phyloP scores from a whole-genome alignment of 2,888 invertebrate genomes.

The Petrophora chlorosata region DNA sequence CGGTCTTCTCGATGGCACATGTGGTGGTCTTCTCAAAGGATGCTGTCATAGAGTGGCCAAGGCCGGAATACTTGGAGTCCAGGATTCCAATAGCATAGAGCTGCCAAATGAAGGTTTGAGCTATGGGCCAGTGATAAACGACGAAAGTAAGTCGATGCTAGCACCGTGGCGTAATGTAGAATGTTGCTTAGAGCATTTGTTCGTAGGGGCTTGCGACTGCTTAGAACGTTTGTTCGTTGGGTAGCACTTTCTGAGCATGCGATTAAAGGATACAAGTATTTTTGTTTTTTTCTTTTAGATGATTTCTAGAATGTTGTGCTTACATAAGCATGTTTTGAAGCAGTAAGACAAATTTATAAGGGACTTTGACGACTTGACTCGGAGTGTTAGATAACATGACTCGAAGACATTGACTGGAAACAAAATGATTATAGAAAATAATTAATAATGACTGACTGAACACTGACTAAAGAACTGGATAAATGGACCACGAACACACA shows the following conservation, averaged over 20 bases:
- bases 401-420: no score
- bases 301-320: background rate
- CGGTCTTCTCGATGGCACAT: constrained; percentile 93
- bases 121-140: constrained; percentile 90
- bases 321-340: constrained; percentile 6
- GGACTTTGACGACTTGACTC: background rate
- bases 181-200: background rate
- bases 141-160: constrained; percentile 87
- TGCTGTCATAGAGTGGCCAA: constrained; percentile 93
- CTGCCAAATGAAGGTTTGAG: constrained; percentile 85
- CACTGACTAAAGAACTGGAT: background rate
- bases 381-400: background rate
- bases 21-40: constrained; percentile 91
- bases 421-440: no score
- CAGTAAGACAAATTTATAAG: background rate
- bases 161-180: constrained; percentile 51
- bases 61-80: constrained; percentile 85
- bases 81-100: constrained; percentile 85
- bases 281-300: background rate
- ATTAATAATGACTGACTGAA: background rate
- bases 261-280: background rate
- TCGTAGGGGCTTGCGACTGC: background rate
- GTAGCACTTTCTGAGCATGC: constrained; percentile 5
- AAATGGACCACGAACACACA: background rate
- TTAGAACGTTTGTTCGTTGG: background rate